These are phyloP conservation scores for Oncopodura yosiiana DNA, from an alignment of 1,140 invertebrate species.

Conservation along the genomic window DNA sequence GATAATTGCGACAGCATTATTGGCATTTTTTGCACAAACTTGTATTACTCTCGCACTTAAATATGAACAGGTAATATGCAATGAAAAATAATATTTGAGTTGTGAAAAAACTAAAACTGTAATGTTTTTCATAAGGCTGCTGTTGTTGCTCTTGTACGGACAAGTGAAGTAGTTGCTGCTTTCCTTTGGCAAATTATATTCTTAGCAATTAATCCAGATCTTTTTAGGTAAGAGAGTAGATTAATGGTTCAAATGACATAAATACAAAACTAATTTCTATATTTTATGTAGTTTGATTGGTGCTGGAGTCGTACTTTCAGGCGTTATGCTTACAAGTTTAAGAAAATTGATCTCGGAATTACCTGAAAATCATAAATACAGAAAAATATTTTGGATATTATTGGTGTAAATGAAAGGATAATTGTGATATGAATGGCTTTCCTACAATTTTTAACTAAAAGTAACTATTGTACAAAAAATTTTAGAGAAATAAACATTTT, in stretches of 20 bases:
- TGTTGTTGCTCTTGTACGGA: conserved; percentile 4
- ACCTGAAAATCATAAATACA: conserved; percentile 10
- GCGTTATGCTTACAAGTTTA: background rate
- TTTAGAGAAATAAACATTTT: too few species aligned
- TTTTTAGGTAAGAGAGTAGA: conserved; percentile 6
- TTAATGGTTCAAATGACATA: background rate
- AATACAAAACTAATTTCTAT: background rate
- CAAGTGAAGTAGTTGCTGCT: conserved; percentile 10
- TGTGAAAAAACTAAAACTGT: too few species aligned
- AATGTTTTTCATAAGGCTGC: too few species aligned
- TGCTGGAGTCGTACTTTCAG: background rate
- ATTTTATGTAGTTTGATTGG: conserved; percentile 7
- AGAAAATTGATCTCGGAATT: conserved; percentile 1
- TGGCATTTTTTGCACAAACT: conserved; percentile 16
- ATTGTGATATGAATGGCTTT: too few species aligned
- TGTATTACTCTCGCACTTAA: conserved; percentile 10
- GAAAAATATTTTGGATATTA: conserved; percentile 7
- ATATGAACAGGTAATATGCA: conserved; percentile 25
- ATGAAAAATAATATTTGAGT: too few species aligned
- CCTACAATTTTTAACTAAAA: too few species aligned
- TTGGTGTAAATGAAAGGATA: conserved; percentile 39
- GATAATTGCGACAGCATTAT: conserved; percentile 2
- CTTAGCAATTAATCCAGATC: conserved; percentile 5
- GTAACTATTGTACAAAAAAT: too few species aligned
- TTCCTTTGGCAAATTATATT: conserved; percentile 13